A percentile compares a stretch with the other conserved stretches of the same genome.
These are phyloP conservation scores for Tethea ocularis DNA, from an alignment of 2,888 invertebrate species.

Conservation along the genomic window DNA sequence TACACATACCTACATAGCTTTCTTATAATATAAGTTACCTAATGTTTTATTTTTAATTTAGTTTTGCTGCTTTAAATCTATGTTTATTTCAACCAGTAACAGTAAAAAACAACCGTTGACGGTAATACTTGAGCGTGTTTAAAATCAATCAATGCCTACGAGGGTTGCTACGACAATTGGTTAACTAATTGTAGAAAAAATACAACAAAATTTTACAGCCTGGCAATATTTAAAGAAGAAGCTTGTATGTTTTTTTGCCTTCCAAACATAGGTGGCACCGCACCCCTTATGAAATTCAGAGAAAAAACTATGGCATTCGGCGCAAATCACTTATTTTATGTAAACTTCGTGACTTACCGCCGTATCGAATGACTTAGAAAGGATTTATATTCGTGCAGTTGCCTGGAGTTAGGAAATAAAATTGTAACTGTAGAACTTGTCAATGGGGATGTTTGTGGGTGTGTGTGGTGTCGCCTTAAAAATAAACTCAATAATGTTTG, in stretches of 20 bases:
- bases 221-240: conserved; percentile 56
- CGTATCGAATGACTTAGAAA: conserved; percentile 82
- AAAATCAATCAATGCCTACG: conserved; percentile 52
- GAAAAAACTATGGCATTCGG: conserved; percentile 74
- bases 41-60: background rate
- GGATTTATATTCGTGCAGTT: conserved; percentile 71
- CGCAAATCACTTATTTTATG: conserved; percentile 82
- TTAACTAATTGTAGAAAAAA: conserved; percentile 60
- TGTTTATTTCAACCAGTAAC: too few species aligned
- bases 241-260: conserved; percentile 70
- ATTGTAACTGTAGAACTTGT: conserved; percentile 52
- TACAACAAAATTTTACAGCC: conserved; percentile 68
- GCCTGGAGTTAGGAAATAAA: conserved; percentile 50
- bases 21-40: too few species aligned
- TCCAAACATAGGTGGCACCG: conserved; percentile 59
- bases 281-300: conserved; percentile 60
- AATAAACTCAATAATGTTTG: conserved; percentile 56
- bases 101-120: background rate
- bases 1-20: background rate
- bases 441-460: conserved; percentile 61
- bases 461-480: conserved; percentile 51
- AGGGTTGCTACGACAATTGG: background rate
- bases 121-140: conserved; percentile 15
- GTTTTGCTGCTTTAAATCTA: too few species aligned
- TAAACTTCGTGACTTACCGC: conserved; percentile 82